These are phyloP conservation scores for Theodoxus fluviatilis DNA, from an alignment of 2,888 invertebrate species.

Conservation along the genomic window DNA sequence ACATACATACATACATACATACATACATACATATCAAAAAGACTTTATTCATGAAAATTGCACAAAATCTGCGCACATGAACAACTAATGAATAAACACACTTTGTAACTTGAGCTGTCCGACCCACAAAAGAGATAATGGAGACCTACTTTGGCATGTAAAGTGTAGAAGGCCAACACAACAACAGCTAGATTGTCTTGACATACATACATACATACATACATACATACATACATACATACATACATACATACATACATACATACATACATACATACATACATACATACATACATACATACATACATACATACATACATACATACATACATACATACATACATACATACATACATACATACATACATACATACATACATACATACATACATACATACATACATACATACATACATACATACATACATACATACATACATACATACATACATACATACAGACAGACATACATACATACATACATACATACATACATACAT, in stretches of 20 bases:
- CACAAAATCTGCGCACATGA: no score
- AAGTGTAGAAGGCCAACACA: no score
- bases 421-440: not conserved
- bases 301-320: conserved; percentile 15
- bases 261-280: conserved; percentile 14
- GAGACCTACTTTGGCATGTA: no score
- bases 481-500: no score
- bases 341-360: conserved; percentile 19
- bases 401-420: conserved; percentile 21
- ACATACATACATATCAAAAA: conserved; percentile 8
- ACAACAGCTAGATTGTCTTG: not conserved
- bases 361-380: conserved; percentile 24
- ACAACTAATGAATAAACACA: no score
- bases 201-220: not conserved
- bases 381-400: conserved; percentile 26
- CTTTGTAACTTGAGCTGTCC: no score
- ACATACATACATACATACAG: no score
- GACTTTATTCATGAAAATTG: no score
- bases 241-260: conserved; percentile 9
- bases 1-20: not conserved
- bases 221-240: not conserved
- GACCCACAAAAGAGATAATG: no score
- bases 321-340: conserved; percentile 8
- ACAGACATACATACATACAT: no score
- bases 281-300: conserved; percentile 21